Evolutionary conservation across 2,113 vertebrate species (phyloP).

Genomic region (Salvator merianae): DNA sequence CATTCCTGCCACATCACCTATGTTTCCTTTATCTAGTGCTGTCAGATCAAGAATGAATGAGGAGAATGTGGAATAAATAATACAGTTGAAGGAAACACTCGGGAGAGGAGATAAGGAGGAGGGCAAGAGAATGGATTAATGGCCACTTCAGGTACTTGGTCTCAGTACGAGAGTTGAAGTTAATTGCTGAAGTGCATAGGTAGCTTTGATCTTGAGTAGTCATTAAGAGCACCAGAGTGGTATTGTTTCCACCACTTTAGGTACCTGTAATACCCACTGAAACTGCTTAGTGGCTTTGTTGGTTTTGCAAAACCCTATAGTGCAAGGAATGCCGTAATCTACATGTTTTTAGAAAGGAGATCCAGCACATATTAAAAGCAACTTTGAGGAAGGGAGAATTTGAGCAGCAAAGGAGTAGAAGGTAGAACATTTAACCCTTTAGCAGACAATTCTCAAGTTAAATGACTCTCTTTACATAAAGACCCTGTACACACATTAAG

Average conservation of each 20-base stretch:
- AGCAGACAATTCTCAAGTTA: not conserved
- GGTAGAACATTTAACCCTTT: not conserved
- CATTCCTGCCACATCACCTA: conserved; percentile 5
- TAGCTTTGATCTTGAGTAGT: not conserved
- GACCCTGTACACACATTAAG: too few relatives aligned
- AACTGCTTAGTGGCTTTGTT: not conserved
- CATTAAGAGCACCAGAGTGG: not conserved
- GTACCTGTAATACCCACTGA: not conserved
- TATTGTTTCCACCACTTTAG: not conserved
- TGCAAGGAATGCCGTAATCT: not conserved
- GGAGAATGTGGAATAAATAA: not conserved
- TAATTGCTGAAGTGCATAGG: not conserved
- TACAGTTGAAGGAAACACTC: not conserved
- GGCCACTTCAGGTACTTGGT: not conserved
- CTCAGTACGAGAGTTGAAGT: not conserved
- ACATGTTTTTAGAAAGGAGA: not conserved
- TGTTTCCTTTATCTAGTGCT: conserved; percentile 26
- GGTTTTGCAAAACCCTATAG: not conserved
- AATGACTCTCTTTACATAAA: too few relatives aligned
- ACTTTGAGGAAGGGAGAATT: not conserved
- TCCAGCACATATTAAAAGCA: not conserved
- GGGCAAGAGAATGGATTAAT: not conserved
- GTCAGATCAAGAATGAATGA: conserved; percentile 4
- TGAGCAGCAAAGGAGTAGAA: not conserved
- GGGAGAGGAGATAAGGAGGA: not conserved